Percentiles rank a stretch among this genome's conserved stretches.
phyloP scores from a whole-genome alignment of 2,888 invertebrate species.

The Calameuta filiformis region DNA sequence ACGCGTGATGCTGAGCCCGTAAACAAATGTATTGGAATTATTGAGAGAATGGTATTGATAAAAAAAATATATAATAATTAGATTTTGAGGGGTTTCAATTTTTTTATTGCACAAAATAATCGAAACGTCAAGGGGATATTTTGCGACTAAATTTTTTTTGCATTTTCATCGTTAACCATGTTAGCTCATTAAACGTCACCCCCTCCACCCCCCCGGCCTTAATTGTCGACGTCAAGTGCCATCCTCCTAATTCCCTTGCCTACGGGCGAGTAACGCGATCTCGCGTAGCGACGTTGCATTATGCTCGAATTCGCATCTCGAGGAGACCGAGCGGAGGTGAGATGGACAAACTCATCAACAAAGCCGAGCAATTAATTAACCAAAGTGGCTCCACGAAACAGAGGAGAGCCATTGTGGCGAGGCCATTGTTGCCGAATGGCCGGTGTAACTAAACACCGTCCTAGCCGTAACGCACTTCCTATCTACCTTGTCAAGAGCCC shows the following conservation, averaged over 20 bases:
- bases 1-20: no score
- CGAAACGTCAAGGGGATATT: no score
- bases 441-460: constrained; percentile 18
- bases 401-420: constrained; percentile 17
- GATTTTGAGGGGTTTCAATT: no score
- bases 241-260: neutral
- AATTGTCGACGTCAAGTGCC: neutral
- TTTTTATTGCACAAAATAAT: no score
- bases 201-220: neutral
- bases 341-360: constrained; percentile 22
- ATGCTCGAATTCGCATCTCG: constrained; percentile 1
- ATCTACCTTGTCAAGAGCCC: neutral
- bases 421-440: constrained; percentile 19
- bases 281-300: constrained; percentile 8
- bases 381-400: constrained; percentile 21
- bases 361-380: constrained; percentile 22
- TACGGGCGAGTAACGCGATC: constrained; percentile 14
- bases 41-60: neutral
- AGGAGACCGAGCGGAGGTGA: constrained; percentile 12
- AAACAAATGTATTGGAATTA: neutral
- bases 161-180: neutral
- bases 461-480: constrained; percentile 5
- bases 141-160: neutral
- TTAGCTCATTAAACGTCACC: neutral
- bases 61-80: neutral